Base-by-base conservation (phyloP, 1,140 invertebrate genomes). In the Bombus terrestris region DNA sequence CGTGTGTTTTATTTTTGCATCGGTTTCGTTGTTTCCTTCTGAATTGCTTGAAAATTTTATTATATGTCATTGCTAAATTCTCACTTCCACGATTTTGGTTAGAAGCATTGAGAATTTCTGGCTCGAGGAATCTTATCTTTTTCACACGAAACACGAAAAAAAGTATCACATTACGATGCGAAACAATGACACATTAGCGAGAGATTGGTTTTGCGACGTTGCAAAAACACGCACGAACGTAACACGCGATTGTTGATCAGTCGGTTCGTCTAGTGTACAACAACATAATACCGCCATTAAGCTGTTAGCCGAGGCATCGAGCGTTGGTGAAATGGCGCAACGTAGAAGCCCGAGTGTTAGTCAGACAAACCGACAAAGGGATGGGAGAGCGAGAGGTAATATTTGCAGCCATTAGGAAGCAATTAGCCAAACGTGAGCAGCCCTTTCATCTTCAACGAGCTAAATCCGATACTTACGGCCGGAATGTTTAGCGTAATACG, bases 351-450 rank as follows among this genome's bases (percentile, higher is more conserved):
- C 73, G 39, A 39, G 59, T 53, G 32, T 32, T 71, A 59, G 39
- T 57, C 39, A 37, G 57, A 75, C 82, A 72, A 59, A 84, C 35
- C 22, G 41, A 85, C 28, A 87, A 59, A 76, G 41, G 59, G 22
- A 39, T 13, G 28, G 62, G 28, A 25, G 62, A 39, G 72, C 68
- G 71, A 79, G 80, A 64, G 75, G 72, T 86, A 73, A 80, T 81
- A 88, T 89, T 89, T 80, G 81, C 84, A 59, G 84, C 81, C 85
- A 87, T 87, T 87, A 88, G 79, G 84, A 86, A 89, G 66, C 84
- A 89, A 86, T 89, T 88, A 88, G 83, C 69, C 76, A 69, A 68
- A 73, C 81, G 66, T 53, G 72, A 86, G 66, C 81, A 68, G 64
- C 81, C 80, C 85, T 89, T 89, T 89, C 88, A 86, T 89, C 62